A percentile compares a stretch with the other conserved stretches of the same genome.
These are phyloP conservation scores for Yoshiicerus persimilis DNA, from an alignment of 1,140 invertebrate genomes.

Conservation along the genomic window DNA sequence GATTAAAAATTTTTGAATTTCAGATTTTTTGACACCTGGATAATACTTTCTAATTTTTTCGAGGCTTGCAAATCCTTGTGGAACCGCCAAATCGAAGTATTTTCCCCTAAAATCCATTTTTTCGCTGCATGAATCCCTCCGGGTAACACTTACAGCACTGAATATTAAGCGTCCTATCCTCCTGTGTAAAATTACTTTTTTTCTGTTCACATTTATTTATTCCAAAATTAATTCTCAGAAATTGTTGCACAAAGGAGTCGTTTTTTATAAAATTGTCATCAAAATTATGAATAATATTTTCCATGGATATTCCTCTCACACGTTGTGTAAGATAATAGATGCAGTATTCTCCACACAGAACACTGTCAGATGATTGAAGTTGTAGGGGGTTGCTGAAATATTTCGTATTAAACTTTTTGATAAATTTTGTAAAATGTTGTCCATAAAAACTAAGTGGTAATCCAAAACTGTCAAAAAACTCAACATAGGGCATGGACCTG, in stretches of 20 bases:
- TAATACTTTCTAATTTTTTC: not conserved
- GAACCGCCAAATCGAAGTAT: not conserved
- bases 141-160: no score
- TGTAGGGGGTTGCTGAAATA: not conserved
- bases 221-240: no score
- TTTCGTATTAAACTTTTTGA: not conserved
- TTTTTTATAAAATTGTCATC: no score
- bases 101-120: not conserved
- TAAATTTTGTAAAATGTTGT: not conserved
- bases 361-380: not conserved
- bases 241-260: no score
- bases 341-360: not conserved
- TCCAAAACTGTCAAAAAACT: conserved; percentile 38
- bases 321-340: not conserved
- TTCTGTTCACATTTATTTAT: no score
- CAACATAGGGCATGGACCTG: not conserved
- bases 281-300: not conserved
- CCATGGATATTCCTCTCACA: not conserved
- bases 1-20: not conserved
- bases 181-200: no score
- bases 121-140: not conserved
- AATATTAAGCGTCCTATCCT: no score
- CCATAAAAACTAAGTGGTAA: not conserved
- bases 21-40: not conserved
- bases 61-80: not conserved